These are phyloP conservation scores for Rhizoglyphus robini DNA, from an alignment of 1,140 invertebrate species.

Conservation along the genomic window DNA sequence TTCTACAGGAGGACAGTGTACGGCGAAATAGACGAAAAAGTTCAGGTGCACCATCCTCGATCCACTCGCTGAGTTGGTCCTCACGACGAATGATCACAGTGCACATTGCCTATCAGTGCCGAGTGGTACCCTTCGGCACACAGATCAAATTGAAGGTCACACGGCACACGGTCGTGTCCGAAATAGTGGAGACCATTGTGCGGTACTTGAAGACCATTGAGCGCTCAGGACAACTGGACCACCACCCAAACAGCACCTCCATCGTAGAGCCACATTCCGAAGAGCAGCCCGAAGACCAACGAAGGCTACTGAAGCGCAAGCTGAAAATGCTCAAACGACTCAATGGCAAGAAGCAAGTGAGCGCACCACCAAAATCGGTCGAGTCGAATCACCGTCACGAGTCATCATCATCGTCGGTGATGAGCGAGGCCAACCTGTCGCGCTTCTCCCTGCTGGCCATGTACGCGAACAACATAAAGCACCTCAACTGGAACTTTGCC, in stretches of 20 bases:
- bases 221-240: neutral
- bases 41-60: neutral
- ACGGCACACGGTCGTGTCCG: conserved; percentile 68
- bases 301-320: neutral
- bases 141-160: conserved; percentile 84
- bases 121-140: conserved; percentile 64
- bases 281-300: neutral
- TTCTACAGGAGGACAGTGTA: neutral
- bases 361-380: neutral
- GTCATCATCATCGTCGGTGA: neutral
- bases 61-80: neutral
- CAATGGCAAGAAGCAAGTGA: neutral
- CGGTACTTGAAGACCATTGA: conserved; percentile 44
- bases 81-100: neutral
- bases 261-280: neutral
- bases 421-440: too few species aligned
- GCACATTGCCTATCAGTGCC: conserved; percentile 76
- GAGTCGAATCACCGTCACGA: neutral
- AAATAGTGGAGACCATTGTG: conserved; percentile 84
- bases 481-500: conserved; percentile 79
- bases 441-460: conserved; percentile 1
- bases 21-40: neutral
- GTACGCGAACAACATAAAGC: conserved; percentile 6
- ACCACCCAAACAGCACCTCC: neutral
- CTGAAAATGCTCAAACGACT: neutral